Percentiles rank a stretch among this genome's conserved stretches.
phyloP scores from a whole-genome alignment of 2,888 invertebrate species.

The Eupithecia inturbata region DNA sequence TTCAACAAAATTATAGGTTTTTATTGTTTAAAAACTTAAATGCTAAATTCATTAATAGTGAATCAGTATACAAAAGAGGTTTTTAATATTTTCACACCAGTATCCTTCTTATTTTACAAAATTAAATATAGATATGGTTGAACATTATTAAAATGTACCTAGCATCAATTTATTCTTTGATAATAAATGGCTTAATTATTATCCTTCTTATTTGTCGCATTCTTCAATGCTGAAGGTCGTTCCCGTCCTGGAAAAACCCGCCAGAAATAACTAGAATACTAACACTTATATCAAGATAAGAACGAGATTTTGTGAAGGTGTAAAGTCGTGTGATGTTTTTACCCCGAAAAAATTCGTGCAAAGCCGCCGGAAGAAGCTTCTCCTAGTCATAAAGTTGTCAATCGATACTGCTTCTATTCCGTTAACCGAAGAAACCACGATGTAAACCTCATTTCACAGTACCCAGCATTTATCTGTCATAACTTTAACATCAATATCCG shows the following conservation, averaged over 20 bases:
- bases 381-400: background rate
- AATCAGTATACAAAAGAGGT: background rate
- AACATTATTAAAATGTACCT: too few species aligned
- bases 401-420: background rate
- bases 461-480: conserved; percentile 25
- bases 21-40: background rate
- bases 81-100: background rate
- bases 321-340: background rate
- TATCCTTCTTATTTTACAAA: background rate
- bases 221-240: background rate
- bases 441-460: conserved; percentile 1
- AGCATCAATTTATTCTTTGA: too few species aligned
- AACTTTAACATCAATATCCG: conserved; percentile 35
- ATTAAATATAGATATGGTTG: too few species aligned
- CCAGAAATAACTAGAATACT: background rate
- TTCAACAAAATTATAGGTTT: background rate
- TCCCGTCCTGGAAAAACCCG: background rate
- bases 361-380: background rate
- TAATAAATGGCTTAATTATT: too few species aligned
- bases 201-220: background rate
- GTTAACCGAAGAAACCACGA: background rate
- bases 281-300: background rate
- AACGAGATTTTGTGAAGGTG: background rate
- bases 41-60: background rate
- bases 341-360: background rate